A percentile compares a stretch with the other conserved stretches of the same genome.
These are phyloP conservation scores for Allygus modestus DNA, from an alignment of 2,888 invertebrate genomes.

Conservation along the genomic window DNA sequence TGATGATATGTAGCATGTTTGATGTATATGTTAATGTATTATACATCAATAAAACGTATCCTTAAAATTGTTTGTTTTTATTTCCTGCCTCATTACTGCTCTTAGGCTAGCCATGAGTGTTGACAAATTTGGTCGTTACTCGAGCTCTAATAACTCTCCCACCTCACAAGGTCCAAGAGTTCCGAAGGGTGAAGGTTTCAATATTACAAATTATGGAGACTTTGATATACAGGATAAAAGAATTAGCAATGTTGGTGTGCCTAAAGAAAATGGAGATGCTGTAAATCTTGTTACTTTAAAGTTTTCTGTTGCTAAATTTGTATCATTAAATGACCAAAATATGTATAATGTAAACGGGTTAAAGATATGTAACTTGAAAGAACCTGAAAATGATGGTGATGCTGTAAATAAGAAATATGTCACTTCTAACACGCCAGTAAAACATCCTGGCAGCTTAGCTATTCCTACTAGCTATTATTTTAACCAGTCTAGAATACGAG, in stretches of 20 bases:
- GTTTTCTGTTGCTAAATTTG: background rate
- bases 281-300: background rate
- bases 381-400: no score
- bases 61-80: background rate
- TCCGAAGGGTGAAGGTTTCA: conserved; percentile 16
- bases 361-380: no score
- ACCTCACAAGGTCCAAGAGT: background rate
- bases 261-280: background rate
- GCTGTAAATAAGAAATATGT: no score
- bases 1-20: background rate
- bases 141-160: background rate
- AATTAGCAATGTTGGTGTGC: background rate
- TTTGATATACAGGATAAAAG: conserved; percentile 1
- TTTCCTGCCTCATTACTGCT: background rate
- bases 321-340: background rate
- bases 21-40: background rate
- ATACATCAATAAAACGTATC: background rate
- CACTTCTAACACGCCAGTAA: no score
- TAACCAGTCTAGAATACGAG: no score
- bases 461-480: no score
- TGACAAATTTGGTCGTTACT: conserved; percentile 29
- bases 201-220: background rate
- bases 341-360: background rate
- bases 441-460: no score
- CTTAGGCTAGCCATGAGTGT: background rate